phyloP scores from a whole-genome alignment of 37 sponge, comb jelly and placozoan genomes.

The Halichondria panicea region DNA sequence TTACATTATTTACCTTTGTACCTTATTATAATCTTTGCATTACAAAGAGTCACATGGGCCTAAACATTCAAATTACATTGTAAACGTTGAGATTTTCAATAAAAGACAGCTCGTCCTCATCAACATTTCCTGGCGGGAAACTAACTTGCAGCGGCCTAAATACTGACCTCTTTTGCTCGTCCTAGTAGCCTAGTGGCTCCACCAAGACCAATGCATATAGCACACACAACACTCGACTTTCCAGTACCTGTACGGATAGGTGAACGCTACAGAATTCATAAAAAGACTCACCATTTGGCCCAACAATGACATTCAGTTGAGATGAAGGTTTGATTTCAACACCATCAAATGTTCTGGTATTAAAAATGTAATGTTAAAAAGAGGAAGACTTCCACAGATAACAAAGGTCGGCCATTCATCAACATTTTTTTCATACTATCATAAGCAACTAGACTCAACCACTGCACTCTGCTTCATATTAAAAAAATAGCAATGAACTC shows the following conservation, averaged over 20 bases:
- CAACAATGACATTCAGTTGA: constrained; percentile 89
- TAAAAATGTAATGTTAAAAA: neutral
- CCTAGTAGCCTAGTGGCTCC: constrained; percentile 83
- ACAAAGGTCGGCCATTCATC: neutral
- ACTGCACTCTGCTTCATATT: no score
- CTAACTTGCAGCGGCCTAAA: neutral
- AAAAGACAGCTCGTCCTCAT: no score
- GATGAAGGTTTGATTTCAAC: constrained; percentile 75
- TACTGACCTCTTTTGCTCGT: constrained; percentile 89
- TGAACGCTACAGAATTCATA: neutral
- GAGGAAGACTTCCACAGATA: no score
- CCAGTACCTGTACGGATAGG: constrained; percentile 76
- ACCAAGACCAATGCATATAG: constrained; percentile 93
- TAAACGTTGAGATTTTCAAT: no score
- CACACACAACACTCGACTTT: constrained; percentile 98
- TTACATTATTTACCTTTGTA: no score
- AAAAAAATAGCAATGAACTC: no score
- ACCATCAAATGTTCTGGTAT: constrained; percentile 93
- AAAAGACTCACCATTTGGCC: constrained; percentile 83
- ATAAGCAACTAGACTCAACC: no score
- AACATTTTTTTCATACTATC: constrained; percentile 2
- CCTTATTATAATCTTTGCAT: no score
- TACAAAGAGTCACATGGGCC: no score
- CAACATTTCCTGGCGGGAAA: no score
- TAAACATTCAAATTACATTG: no score